These are phyloP conservation scores for Phacellophora camtschatica DNA, from an alignment of 30 jellyfish, hydroid and myxozoan genomes.

Conservation along the genomic window DNA sequence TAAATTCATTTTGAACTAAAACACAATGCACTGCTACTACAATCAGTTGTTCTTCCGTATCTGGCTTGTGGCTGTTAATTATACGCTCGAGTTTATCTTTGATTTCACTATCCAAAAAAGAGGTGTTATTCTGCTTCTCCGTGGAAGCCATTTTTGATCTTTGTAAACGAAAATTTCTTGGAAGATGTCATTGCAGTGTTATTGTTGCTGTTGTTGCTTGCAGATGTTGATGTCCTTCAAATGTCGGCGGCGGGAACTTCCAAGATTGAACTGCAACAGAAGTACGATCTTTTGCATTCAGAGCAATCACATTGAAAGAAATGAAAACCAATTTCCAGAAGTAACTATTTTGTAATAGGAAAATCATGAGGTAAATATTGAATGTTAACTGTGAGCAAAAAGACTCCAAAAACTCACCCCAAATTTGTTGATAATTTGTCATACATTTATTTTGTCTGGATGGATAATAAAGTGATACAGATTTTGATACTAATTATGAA, in stretches of 20 bases:
- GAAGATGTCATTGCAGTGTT: neutral
- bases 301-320: neutral
- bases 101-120: neutral
- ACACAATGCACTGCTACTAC: conserved; percentile 27
- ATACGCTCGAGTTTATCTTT: neutral
- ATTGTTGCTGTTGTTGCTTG: neutral
- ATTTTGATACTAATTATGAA: no score
- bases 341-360: no score
- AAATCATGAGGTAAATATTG: no score
- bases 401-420: no score
- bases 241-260: neutral
- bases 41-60: conserved; percentile 38
- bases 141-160: conserved; percentile 35
- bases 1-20: conserved; percentile 17
- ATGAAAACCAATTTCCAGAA: no score
- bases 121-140: neutral
- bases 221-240: neutral
- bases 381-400: no score
- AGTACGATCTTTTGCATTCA: neutral
- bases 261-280: neutral
- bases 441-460: no score
- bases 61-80: conserved; percentile 5
- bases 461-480: no score
- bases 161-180: neutral
- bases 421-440: no score